Evolutionary conservation across 37 sponge, comb jelly and placozoan species (phyloP).

Genomic region (Mnemiopsis leidyi): DNA sequence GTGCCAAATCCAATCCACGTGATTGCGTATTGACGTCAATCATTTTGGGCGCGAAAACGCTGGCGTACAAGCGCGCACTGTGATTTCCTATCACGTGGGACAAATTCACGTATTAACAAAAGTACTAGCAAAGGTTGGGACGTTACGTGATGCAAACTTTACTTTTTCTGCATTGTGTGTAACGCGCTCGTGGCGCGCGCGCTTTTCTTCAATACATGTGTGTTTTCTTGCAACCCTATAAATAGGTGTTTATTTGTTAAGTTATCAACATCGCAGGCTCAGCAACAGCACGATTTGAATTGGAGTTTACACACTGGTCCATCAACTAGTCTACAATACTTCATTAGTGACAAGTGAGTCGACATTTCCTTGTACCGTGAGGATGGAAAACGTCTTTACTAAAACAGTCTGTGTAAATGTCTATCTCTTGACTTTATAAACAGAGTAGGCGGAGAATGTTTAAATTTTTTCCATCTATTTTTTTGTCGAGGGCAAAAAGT

Average conservation of each 20-base stretch:
- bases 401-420: no score
- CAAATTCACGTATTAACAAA: not conserved
- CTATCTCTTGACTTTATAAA: no score
- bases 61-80: not conserved
- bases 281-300: conserved; percentile 26
- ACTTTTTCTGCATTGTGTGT: conserved; percentile 44
- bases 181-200: conserved; percentile 17
- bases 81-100: not conserved
- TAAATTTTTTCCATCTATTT: no score
- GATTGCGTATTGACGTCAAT: not conserved
- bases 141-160: not conserved
- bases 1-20: no score
- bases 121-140: conserved; percentile 37
- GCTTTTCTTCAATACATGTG: not conserved
- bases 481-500: no score
- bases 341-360: conserved; percentile 40
- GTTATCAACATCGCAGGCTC: not conserved
- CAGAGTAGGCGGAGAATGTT: no score
- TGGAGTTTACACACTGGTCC: conserved; percentile 41
- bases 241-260: conserved; percentile 27
- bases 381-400: no score
- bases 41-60: not conserved
- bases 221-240: conserved; percentile 11
- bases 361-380: no score
- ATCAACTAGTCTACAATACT: conserved; percentile 32